phyloP scores from a whole-genome alignment of 2,888 invertebrate genomes.

The Hirtodrosophila duncani region DNA sequence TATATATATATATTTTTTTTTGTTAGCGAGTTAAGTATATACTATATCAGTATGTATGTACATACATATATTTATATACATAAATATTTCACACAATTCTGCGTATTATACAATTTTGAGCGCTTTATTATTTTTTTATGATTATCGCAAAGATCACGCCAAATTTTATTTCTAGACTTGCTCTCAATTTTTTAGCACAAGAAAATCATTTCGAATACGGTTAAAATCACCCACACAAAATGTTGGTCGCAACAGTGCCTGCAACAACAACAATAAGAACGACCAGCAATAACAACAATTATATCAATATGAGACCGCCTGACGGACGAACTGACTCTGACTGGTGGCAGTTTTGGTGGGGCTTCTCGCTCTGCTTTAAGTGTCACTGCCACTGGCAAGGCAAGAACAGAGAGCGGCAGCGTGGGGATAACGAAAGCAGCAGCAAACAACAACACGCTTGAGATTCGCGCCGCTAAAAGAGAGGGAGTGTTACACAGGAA shows the following conservation, averaged over 20 bases:
- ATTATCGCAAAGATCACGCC: constrained; percentile 51
- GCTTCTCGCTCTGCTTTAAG: constrained; percentile 42
- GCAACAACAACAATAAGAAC: constrained; percentile 1
- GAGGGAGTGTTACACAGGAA: neutral
- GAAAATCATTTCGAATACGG: constrained; percentile 27
- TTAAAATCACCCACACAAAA: constrained; percentile 42
- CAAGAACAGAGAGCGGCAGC: constrained; percentile 20
- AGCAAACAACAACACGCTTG: constrained; percentile 9
- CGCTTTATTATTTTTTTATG: constrained; percentile 31
- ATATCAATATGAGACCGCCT: constrained; percentile 58
- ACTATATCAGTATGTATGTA: constrained; percentile 3
- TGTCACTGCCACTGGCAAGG: constrained; percentile 64
- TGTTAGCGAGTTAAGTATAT: too few species aligned
- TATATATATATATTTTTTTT: constrained; percentile 5
- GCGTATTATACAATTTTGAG: constrained; percentile 37
- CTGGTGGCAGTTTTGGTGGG: constrained; percentile 36
- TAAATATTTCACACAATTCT: constrained; percentile 22
- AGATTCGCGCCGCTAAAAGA: neutral
- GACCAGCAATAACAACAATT: constrained; percentile 22
- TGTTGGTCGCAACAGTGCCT: constrained; percentile 11
- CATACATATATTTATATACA: constrained; percentile 6
- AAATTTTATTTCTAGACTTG: constrained; percentile 38
- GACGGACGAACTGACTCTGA: constrained; percentile 51
- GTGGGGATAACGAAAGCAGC: constrained; percentile 17
- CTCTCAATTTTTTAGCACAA: constrained; percentile 49